Evolutionary conservation across 2,113 vertebrate species (phyloP), one percentile per base, ranked within the genome.

Genomic region (Mystacornis crossleyi): DNA sequence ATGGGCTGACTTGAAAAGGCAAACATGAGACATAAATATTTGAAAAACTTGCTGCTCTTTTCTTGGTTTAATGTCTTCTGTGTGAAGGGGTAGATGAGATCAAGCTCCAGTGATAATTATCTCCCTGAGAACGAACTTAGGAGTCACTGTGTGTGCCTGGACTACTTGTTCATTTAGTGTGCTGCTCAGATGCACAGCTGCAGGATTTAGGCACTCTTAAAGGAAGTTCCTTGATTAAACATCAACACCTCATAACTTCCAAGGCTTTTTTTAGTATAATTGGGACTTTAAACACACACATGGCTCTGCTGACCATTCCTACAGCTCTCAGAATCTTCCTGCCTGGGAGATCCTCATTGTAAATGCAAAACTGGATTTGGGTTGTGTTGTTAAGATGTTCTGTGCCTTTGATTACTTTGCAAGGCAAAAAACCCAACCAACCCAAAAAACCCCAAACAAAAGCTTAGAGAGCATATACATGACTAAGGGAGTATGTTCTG

Each of bases 391-490:
- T 69, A 58, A 62, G 54, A 8, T 62, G 10, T 12, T 74, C 38
- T 40, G 1, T 54, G 14, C 2, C 51, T 80, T 72, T 70, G 16
- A 50, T 77, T 40, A 42, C 42, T 84, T 12, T n/a, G 16, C 14
- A 40, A 66, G 50, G 15, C 12, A 64, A 45, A 61, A 38, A 43
- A 40, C 8, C 38, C 38, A 8, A 8, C 38, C 8, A 38, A 16
- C 4, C 33, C 10, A 0, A 1, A 70, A 38, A 19, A 20, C 13
- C 5, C 1, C 48, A 21, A 53, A 23, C 36, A 45, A 70, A 51
- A 12, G 6, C 15, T 38, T 45, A 25, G 26, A 21, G 16, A 40
- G 3, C 3, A 7, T 25, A 12, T 10, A 40, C 2, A 1, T 47
- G 42, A 38, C 26, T 29, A 36, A 50, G 17, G 28, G 36, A 62